These are phyloP conservation scores for Drosophila sucinea DNA, from an alignment of 1,140 invertebrate genomes.

Conservation along the genomic window DNA sequence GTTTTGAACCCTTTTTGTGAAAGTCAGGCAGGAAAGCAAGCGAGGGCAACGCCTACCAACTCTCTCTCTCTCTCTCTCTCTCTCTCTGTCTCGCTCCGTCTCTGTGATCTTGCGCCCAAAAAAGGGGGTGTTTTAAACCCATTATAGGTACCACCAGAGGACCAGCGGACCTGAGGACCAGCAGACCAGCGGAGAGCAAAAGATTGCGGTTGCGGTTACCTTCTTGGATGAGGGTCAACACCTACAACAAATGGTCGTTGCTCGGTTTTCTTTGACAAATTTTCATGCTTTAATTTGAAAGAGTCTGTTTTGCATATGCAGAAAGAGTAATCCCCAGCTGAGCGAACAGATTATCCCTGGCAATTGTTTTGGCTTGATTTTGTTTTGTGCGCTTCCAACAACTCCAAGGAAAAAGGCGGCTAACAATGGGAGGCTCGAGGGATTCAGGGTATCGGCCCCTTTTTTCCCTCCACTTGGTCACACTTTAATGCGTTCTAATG, in stretches of 20 bases:
- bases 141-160: slow-evolving; percentile 54
- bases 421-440: slow-evolving; percentile 40
- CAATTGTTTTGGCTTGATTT: slow-evolving; percentile 80
- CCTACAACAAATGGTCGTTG: slow-evolving; percentile 14
- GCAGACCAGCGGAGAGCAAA: neutral
- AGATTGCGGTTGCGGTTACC: slow-evolving; percentile 54
- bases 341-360: slow-evolving; percentile 78
- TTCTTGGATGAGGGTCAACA: slow-evolving; percentile 30
- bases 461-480: slow-evolving; percentile 72
- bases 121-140: slow-evolving; percentile 76
- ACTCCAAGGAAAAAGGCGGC: slow-evolving; percentile 39
- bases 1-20: slow-evolving; percentile 51
- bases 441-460: slow-evolving; percentile 36
- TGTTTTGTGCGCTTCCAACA: slow-evolving; percentile 31
- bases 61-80: neutral
- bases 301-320: slow-evolving; percentile 67
- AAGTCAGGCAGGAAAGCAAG: slow-evolving; percentile 40
- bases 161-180: slow-evolving; percentile 9
- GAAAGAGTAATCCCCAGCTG: slow-evolving; percentile 68
- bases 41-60: slow-evolving; percentile 47
- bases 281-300: slow-evolving; percentile 77
- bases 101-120: slow-evolving; percentile 10
- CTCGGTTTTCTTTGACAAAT: slow-evolving; percentile 39
- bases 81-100: neutral
- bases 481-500: slow-evolving; percentile 82